phyloP scores from a whole-genome alignment of 2,113 vertebrate species.

The Urocynchramus pylzowi region DNA sequence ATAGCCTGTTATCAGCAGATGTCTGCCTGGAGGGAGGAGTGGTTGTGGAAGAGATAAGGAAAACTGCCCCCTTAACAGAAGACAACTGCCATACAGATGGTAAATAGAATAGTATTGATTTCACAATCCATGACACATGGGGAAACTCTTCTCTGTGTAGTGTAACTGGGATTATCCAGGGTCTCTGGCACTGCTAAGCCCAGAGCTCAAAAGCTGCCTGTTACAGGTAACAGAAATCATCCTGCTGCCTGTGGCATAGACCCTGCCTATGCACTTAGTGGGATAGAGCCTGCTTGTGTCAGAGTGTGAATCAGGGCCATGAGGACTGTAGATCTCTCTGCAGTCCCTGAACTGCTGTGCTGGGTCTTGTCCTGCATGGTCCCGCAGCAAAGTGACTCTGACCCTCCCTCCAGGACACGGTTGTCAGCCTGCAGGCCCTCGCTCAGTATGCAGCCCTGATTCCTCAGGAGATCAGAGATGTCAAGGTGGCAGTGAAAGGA shows the following conservation, averaged over 20 bases:
- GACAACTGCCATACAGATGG: no score
- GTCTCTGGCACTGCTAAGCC: background rate
- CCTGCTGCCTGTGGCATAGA: background rate
- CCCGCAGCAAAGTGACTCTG: background rate
- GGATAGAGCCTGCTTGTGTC: background rate
- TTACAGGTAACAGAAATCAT: background rate
- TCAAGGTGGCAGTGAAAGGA: constrained; percentile 59
- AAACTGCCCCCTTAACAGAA: no score
- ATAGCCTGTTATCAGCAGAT: no score
- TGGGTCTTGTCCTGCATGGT: background rate
- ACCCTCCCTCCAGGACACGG: constrained; percentile 66
- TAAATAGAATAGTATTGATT: no score
- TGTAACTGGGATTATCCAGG: background rate
- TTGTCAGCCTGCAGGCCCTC: constrained; percentile 72
- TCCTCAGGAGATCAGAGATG: constrained; percentile 43
- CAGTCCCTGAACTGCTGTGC: background rate
- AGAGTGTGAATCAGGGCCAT: background rate
- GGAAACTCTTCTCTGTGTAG: background rate
- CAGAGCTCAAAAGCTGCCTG: background rate
- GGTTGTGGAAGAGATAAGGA: no score
- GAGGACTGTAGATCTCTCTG: background rate
- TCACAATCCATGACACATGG: no score
- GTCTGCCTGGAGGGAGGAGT: no score
- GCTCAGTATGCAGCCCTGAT: constrained; percentile 67
- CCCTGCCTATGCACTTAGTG: background rate